Base-by-base conservation (phyloP, 2,888 invertebrate genomes). In the Acronicta aceris region DNA sequence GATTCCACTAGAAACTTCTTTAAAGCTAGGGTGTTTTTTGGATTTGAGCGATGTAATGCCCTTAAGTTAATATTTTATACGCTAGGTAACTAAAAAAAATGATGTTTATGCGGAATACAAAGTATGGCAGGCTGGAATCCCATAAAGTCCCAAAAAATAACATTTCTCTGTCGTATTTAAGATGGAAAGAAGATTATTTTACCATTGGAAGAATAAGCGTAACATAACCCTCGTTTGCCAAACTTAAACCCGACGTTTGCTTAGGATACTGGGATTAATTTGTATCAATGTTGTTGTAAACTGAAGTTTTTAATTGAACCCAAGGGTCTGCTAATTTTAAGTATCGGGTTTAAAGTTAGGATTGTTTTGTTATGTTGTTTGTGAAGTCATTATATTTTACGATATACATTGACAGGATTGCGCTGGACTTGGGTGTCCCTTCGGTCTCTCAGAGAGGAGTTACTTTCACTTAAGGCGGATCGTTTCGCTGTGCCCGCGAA, bases 201-300 rank as follows among this genome's bases (percentile, higher is more conserved):
- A 55, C 16, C 38, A 50, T 45, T 49, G 40, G 41, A 43, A 53
- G 30, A 30, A 52, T 58, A 55, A 68, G 42, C 57, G 51, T 49
- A 59, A n/a, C 54, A 54, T 52, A 72, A 73, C 55, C 68, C 68
- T 69, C 30, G 57, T 41, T 64, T 21, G 15, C 51, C 25, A 59
- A 77, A 74, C 58, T 74, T 63, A 62, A 58, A 53, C 61, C 62
- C 56, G 51, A 64, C 54, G 72, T 76, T 76, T 74, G 65, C 65
- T 68, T 68, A 78, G 75, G 78, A 65, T 64, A 61, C 36, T 27
- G 60, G 72, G 63, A 75, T 75, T 64, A 66, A 71, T 71, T 74
- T 71, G 61, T 74, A 71, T 64, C 71, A 77, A 75, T 77, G 71
- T 77, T 75, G 45, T 46, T 40, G 46, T 45, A 61, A 13, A 53